Evolutionary conservation across 1,140 invertebrate genomes (phyloP), one percentile per base, ranked within the genome.

Genomic region (Choristoneura fumiferana): DNA sequence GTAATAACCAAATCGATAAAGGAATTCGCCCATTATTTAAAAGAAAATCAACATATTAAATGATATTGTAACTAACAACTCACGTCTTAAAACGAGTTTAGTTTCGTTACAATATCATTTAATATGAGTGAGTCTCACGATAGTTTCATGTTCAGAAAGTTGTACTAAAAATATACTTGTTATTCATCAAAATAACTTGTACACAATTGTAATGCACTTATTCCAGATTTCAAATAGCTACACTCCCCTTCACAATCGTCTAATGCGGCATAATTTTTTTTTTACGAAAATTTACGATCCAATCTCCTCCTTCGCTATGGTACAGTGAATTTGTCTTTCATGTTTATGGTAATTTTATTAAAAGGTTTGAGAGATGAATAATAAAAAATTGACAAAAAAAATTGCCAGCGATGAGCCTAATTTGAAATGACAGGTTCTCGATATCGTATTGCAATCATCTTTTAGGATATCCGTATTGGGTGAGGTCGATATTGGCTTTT

Each of bases 321-420:
- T 49, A 17, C 43, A 49, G 22, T 49, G 43, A 33, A 49, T 49
- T 49, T 49, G 43, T 49, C 22, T 49, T 49, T 49, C 22, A 49
- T 49, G 43, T 49, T 49, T 49, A 49, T 49, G 43, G 43, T 49
- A 49, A 49, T 49, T 49, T 49, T 49, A 49, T 49, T 49, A 49
- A 49, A 49, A 49, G 43, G 43, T 45, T 45, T n/a, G 22, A 49
- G 22, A 49, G 43, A 49, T 49, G 43, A 49, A 49, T 49, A 49
- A 49, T 12, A 49, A 49, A 12, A 49, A 49, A 6, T 49, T 10
- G 43, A 22, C 17, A 45, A 45, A 13, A 29, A 29, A 29, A 29
- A 29, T 29, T 29, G 22, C 12, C 5, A 6, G 43, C 22, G n/a
- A 49, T 49, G 43, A 33, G 22, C 17, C 43, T 33, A 13, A 49